Evolutionary conservation across 2,888 invertebrate species (phyloP), one percentile per base, ranked within the genome.

Genomic region (Rutpela maculata): DNA sequence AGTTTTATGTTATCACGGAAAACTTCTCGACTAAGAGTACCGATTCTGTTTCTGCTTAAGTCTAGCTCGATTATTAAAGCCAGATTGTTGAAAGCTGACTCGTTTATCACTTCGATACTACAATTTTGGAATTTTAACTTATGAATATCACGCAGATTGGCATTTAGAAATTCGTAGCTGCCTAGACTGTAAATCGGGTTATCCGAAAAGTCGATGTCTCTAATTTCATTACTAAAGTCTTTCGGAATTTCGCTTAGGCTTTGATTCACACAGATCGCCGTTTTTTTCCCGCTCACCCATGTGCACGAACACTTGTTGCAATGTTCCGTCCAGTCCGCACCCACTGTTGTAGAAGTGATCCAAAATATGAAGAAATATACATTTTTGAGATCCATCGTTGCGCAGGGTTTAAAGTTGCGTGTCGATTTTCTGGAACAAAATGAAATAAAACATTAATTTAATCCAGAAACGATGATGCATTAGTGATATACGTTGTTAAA

Each of bases 271-370:
- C 98, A 98, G 83, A 96, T 95, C 1, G 96, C 97, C 22, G 94
- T 94, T 88, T 95, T 96, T 88, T 95, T 96, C 7, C 97, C 97
- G 77, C 94, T 94, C 35, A 93, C 93, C 97, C 97, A 97, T 81
- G 94, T 94, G 88, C 97, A 97, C 86, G 94, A 93, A 91, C 97
- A 97, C 75, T 91, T 91, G 80, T 91, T 88, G 84, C 90, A 90
- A 60, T 89, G 84, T 71, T 84, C 85, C 11, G 93, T 92, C 88
- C 95, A 95, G 87, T 92, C 91, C 38, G 91, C 91, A 71, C 92
- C 91, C 89, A 93, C 90, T 62, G 90, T 86, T 11, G 89, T 87
- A 66, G 78, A 69, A 18, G 74, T 43, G 62, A 76, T 74, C 69
- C 68, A 78, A 35, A 78, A 55, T 50, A 76, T 18, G 17, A 80